Base-by-base conservation (phyloP, 2,797 vertebrate genomes). In the Paramormyrops hopkinsi region DNA sequence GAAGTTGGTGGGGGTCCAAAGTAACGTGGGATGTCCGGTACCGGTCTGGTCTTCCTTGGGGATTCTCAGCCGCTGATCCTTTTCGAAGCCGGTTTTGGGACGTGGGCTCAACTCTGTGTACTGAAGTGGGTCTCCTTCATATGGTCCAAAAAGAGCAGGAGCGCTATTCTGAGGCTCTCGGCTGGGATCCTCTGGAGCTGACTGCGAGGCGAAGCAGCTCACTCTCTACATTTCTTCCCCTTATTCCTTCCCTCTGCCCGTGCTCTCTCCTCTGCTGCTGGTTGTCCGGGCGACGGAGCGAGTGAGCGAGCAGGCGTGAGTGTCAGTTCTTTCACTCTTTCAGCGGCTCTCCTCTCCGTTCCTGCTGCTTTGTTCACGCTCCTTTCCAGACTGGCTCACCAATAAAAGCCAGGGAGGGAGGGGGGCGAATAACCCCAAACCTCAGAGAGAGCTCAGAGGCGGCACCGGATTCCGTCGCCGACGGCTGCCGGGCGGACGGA, bases 281-380 rank as follows among this genome's bases (percentile, higher is more conserved):
- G 95, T 95, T 95, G 95, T 95, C 94, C 94, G 93, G 94, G 94
- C 92, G 95, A 95, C 95, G 94, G 94, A 93, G 94, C 94, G 93
- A 93, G 94, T 91, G 88, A 62, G 79, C 88, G 46, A 73, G 83
- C 83, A 44, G 37, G 83, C 59, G 56, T 2, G 92, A 94, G 93
- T 94, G 94, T 93, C 91, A 94, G 93, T 93, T 93, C 93, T 93
- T 94, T 90, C 53, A 89, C 88, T 90, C 89, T 89, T 88, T 94
- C 93, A 92, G 93, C 93, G 92, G 93, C 94, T 94, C 93, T 93
- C 22, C 88, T 53, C 73, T 69, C 51, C 88, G 85, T 53, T 88
- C 93, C 89, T 92, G 91, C 94, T 91, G 93, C 95, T 95, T 95
- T 95, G 95, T 95, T 95, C 94, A 93, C 92, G 89, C 92, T 92